These are phyloP conservation scores for Pachliopta kotzebuea DNA, from an alignment of 2,888 invertebrate species.

Conservation along the genomic window DNA sequence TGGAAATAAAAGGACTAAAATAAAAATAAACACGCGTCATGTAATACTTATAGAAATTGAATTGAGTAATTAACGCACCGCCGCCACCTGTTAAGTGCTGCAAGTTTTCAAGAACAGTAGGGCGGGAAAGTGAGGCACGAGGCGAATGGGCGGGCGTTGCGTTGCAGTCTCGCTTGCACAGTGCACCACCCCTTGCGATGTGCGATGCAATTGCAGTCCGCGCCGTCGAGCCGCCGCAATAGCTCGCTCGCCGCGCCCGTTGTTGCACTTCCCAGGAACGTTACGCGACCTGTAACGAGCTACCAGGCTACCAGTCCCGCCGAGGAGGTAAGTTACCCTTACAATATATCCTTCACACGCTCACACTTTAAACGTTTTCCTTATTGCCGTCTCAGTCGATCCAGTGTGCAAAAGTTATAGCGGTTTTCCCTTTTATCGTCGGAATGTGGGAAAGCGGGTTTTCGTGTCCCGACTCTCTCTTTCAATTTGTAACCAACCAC, in stretches of 20 bases:
- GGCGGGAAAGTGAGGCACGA: conserved; percentile 78
- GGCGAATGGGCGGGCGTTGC: conserved; percentile 78
- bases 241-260: conserved; percentile 61
- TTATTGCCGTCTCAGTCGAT: conserved; percentile 50
- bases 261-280: conserved; percentile 46
- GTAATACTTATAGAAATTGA: conserved; percentile 30
- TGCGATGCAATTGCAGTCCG: conserved; percentile 67
- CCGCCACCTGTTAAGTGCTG: conserved; percentile 42
- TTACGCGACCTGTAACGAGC: conserved; percentile 76
- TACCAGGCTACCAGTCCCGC: conserved; percentile 69
- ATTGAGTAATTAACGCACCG: conserved; percentile 32
- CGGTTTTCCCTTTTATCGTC: conserved; percentile 75
- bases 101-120: conserved; percentile 64
- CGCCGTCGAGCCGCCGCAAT: conserved; percentile 53
- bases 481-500: conserved; percentile 71
- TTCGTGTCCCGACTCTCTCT: conserved; percentile 75
- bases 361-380: conserved; percentile 47
- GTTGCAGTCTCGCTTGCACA: conserved; percentile 79
- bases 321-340: conserved; percentile 68
- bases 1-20: conserved; percentile 1
- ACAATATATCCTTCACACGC: conserved; percentile 55
- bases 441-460: conserved; percentile 78
- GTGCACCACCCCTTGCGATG: conserved; percentile 72
- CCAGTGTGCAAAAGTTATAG: conserved; percentile 47
- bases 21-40: conserved; percentile 13